Conservation (phyloP, 1,140 invertebrate genomes). For the Goniozus legneri region DNA sequence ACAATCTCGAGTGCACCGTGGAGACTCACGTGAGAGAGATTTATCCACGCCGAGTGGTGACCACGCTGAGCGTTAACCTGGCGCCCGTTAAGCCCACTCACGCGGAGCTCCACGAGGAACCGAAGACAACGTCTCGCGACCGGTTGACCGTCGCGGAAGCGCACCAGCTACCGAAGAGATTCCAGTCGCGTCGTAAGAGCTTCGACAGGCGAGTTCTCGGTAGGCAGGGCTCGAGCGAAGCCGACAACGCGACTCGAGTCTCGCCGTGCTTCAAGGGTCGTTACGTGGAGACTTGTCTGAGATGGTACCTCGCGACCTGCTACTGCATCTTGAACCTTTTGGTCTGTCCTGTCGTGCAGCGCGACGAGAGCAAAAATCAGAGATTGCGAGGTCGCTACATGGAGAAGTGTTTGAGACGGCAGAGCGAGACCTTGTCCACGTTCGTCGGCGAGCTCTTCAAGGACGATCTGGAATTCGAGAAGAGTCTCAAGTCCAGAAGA, state of each 20-base stretch:
- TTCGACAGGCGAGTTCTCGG: background rate
- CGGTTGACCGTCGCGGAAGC: too few species aligned
- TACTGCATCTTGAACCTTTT: background rate
- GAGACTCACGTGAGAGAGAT: too few species aligned
- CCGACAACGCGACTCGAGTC: too few species aligned
- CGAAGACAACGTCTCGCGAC: too few species aligned
- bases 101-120: too few species aligned
- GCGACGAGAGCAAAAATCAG: background rate
- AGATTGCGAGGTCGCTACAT: conserved; percentile 14
- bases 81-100: too few species aligned
- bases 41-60: too few species aligned
- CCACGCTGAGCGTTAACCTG: too few species aligned
- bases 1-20: too few species aligned
- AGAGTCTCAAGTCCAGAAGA: conserved; percentile 1
- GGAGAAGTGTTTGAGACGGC: conserved; percentile 13
- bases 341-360: background rate
- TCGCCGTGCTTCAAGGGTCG: conserved; percentile 13
- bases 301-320: background rate
- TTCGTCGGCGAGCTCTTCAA: background rate
- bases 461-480: background rate
- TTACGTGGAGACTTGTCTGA: conserved; percentile 4
- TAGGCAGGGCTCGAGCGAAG: background rate
- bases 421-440: too few species aligned
- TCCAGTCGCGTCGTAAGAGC: background rate
- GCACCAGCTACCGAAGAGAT: too few species aligned